Evolutionary conservation across 1,140 invertebrate species (phyloP).

Genomic region (Drosophila kohkoa): DNA sequence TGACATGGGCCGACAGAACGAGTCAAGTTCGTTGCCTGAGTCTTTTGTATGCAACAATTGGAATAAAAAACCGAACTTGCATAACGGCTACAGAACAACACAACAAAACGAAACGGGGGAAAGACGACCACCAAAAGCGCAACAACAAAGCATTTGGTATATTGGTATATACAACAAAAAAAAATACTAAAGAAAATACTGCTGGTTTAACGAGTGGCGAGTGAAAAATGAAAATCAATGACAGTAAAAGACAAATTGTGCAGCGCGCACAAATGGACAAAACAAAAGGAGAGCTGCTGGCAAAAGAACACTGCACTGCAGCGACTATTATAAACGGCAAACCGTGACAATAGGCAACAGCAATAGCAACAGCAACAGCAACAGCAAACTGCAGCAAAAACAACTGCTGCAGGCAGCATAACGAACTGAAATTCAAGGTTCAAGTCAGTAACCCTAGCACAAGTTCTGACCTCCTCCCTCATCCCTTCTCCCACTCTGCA

Average conservation of each 20-base stretch:
- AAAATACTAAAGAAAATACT: slow-evolving; percentile 40
- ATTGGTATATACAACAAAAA: slow-evolving; percentile 19
- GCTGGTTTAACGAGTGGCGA: slow-evolving; percentile 61
- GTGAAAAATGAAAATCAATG: slow-evolving; percentile 79
- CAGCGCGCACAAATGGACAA: slow-evolving; percentile 70
- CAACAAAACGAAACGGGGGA: not conserved
- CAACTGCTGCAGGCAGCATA: slow-evolving; percentile 61
- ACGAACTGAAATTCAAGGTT: slow-evolving; percentile 81
- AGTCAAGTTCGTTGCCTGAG: slow-evolving; percentile 71
- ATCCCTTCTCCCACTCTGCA: not conserved
- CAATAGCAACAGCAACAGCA: slow-evolving; percentile 34
- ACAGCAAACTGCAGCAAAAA: slow-evolving; percentile 16
- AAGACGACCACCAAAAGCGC: slow-evolving; percentile 71
- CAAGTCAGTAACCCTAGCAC: slow-evolving; percentile 78
- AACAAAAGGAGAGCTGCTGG: slow-evolving; percentile 56
- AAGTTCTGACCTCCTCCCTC: slow-evolving; percentile 50
- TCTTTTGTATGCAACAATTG: slow-evolving; percentile 59
- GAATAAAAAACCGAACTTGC: slow-evolving; percentile 56
- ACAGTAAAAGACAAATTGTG: slow-evolving; percentile 83
- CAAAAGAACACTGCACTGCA: slow-evolving; percentile 34
- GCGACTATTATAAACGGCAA: slow-evolving; percentile 66
- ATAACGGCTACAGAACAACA: slow-evolving; percentile 38
- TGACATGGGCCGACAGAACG: slow-evolving; percentile 46
- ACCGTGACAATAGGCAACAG: slow-evolving; percentile 58
- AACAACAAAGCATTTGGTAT: not conserved